phyloP scores from a whole-genome alignment of 2,888 invertebrate species.

The Polydrusus pterygomalis region DNA sequence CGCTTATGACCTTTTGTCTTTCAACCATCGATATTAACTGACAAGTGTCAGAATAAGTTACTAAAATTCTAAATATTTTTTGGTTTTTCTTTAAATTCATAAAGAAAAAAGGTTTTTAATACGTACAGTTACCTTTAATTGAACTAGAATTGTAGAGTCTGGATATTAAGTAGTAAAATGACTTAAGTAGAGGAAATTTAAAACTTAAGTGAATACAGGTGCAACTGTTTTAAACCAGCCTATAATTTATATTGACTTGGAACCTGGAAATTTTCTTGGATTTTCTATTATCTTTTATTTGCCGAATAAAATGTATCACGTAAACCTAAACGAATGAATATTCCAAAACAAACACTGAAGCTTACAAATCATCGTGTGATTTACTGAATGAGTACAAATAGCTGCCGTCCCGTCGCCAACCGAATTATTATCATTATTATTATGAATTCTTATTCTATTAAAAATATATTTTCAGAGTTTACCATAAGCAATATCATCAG shows the following conservation, averaged over 20 bases:
- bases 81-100: no score
- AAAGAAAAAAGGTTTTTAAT: no score
- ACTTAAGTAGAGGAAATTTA: no score
- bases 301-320: not conserved
- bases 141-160: no score
- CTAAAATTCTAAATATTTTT: no score
- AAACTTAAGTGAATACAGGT: no score
- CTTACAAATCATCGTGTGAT: constrained; percentile 70
- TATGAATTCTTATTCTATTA: constrained; percentile 65
- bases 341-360: constrained; percentile 52
- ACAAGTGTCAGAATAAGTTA: no score
- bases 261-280: not conserved
- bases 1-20: no score
- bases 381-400: constrained; percentile 72
- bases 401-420: constrained; percentile 66
- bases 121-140: no score
- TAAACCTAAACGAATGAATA: not conserved
- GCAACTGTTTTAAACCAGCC: not conserved
- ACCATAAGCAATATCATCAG: constrained; percentile 70
- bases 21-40: no score
- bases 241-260: not conserved
- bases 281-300: not conserved
- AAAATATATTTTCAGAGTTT: constrained; percentile 68
- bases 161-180: no score
- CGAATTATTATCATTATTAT: constrained; percentile 67